Conservation (phyloP, 2,113 vertebrate species). For the Prochilodus magdalenae region DNA sequence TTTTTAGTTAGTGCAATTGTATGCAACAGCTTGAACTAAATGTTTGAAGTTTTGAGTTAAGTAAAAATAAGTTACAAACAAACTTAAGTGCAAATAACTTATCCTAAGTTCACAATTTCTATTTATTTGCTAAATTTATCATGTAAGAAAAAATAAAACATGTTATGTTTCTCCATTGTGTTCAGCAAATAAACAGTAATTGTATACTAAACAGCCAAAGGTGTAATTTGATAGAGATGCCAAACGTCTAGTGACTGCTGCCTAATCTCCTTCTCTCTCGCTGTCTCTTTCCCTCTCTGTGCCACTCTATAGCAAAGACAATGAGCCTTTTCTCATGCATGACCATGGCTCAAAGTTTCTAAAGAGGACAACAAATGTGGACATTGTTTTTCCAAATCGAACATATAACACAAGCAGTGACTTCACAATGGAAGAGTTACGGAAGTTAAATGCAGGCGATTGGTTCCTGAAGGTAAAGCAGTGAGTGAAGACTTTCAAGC, state of each 20-base stretch:
- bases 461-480: slow-evolving; percentile 91
- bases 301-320: slow-evolving; percentile 70
- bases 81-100: too few species aligned
- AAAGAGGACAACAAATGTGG: slow-evolving; percentile 85
- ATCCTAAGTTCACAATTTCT: too few species aligned
- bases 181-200: too few species aligned
- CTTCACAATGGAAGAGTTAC: slow-evolving; percentile 82
- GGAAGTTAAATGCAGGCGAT: slow-evolving; percentile 85
- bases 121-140: too few species aligned
- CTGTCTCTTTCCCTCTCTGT: background rate
- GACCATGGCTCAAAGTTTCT: slow-evolving; percentile 75
- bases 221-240: too few species aligned
- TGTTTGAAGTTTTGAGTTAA: too few species aligned
- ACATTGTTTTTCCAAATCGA: slow-evolving; percentile 69
- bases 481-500: background rate
- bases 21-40: too few species aligned
- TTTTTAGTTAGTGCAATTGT: too few species aligned
- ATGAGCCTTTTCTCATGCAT: slow-evolving; percentile 91
- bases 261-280: background rate
- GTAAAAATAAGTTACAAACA: too few species aligned
- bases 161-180: too few species aligned
- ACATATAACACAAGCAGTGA: slow-evolving; percentile 62
- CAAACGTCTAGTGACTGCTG: background rate
- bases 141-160: too few species aligned
- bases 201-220: too few species aligned